Conservation (phyloP, 2,797 vertebrate genomes). For the Notolepis coatsorum region DNA sequence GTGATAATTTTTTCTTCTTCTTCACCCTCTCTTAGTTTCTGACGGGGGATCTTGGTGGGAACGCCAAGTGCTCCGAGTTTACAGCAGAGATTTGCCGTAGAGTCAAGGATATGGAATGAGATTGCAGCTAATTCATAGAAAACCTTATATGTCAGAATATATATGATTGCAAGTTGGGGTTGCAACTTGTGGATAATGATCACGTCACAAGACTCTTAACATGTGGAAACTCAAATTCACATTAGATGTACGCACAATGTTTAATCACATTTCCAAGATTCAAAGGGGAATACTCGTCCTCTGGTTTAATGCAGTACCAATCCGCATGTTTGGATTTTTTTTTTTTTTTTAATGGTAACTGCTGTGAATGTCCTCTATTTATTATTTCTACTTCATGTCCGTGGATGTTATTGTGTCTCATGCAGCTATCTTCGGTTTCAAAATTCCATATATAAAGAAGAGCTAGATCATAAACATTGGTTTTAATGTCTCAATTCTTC, state of each 20-base stretch:
- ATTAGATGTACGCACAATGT: constrained; percentile 61
- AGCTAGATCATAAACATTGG: background rate
- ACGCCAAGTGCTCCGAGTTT: constrained; percentile 93
- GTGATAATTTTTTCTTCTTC: background rate
- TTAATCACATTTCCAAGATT: constrained; percentile 51
- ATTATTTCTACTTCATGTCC: constrained; percentile 56
- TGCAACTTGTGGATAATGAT: constrained; percentile 8
- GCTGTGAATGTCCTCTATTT: constrained; percentile 56
- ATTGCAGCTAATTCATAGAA: background rate
- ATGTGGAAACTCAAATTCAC: constrained; percentile 31
- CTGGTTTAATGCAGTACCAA: constrained; percentile 11
- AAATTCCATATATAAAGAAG: constrained; percentile 6
- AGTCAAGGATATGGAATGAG: constrained; percentile 82
- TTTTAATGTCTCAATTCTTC: background rate
- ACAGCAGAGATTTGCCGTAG: constrained; percentile 92
- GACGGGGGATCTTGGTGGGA: constrained; percentile 95
- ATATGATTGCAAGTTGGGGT: background rate
- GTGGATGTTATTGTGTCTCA: constrained; percentile 18
- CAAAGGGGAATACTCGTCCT: constrained; percentile 6
- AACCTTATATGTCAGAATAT: background rate
- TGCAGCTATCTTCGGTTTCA: constrained; percentile 3
- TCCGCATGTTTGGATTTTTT: constrained; percentile 14
- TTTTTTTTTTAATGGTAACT: constrained; percentile 48
- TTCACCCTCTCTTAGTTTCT: constrained; percentile 77
- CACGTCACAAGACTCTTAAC: background rate